Base-by-base conservation (phyloP, 2,797 vertebrate genomes). In the Artibeus jamaicensis region DNA sequence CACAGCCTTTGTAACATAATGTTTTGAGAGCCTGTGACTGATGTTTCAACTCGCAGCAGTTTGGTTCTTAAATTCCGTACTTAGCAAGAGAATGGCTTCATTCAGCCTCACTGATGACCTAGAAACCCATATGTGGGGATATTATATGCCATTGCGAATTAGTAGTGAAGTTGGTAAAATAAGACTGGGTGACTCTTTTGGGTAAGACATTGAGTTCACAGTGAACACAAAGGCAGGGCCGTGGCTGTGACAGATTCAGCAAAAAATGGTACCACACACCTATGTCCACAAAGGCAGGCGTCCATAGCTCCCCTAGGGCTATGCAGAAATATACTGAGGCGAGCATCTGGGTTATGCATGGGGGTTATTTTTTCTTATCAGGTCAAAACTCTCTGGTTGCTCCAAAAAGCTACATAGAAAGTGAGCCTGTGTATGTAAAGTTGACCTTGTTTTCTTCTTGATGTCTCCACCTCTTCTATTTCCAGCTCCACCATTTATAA, bases 1-100 rank as follows among this genome's bases (percentile, higher is more conserved):
- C 98, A 98, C 97, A 97, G 98, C 97, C 96, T 97, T 98, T 91
- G 94, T 92, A 98, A 5, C 76, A 96, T 98, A 98, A 94, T 96
- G 89, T 93, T 95, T 92, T 73, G 93, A 96, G 94, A 96, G 85
- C n/a, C 86, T 42, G 42, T 97, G 97, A 97, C 81, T 90, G 95
- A 97, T 98, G 94, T 95, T 88, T 93, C 84, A 46, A 86, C 91
- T 89, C 88, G 87, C 78, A 44, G 94, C 82, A 88, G 88, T 95
- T 96, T 93, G 91, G 93, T 95, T 90, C 90, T 96, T 96, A 96
- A 97, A 95, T 96, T 97, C 96, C n/a, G 24, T 84, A 90, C 79
- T 97, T 97, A 96, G 76, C 84, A 73, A 96, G 94, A 96, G 87
- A 95, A 96, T 82, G 73, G 91, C 68, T 96, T 95, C 95, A 87